Evolutionary conservation across 37 sponge, comb jelly and placozoan genomes (phyloP).

Genomic region (Ianthella basta): DNA sequence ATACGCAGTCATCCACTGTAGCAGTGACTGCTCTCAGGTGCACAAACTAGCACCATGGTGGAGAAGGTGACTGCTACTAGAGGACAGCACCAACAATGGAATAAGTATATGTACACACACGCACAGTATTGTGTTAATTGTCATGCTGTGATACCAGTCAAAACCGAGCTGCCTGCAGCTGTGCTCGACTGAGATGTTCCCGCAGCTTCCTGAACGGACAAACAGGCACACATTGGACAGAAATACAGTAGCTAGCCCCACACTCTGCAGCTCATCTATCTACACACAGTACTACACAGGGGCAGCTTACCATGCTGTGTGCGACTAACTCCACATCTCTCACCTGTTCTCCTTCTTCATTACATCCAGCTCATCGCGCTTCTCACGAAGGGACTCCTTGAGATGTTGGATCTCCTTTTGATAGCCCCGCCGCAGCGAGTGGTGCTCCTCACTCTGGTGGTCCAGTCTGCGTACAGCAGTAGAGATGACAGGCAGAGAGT

Average conservation of each 20-base stretch:
- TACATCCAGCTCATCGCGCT: neutral
- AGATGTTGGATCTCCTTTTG: neutral
- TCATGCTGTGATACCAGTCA: neutral
- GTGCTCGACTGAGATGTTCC: neutral
- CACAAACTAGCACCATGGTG: no score
- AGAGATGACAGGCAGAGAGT: neutral
- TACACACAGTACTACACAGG: no score
- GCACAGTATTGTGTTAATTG: neutral
- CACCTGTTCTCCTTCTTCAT: neutral
- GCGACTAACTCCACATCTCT: no score
- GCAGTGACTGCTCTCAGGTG: no score
- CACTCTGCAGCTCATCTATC: no score
- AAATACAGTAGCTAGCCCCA: no score
- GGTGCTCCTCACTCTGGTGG: constrained; percentile 10
- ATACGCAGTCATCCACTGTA: no score
- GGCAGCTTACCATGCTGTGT: no score
- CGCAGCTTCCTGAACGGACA: neutral
- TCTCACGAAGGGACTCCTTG: neutral
- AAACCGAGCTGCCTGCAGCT: constrained; percentile 24
- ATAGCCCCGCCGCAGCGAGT: neutral
- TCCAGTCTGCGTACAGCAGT: neutral
- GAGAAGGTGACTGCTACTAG: no score
- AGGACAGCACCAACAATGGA: no score
- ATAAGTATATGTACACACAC: no score
- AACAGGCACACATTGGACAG: no score